Evolutionary conservation across 2,113 vertebrate genomes (phyloP).

Genomic region (Cariama cristata): DNA sequence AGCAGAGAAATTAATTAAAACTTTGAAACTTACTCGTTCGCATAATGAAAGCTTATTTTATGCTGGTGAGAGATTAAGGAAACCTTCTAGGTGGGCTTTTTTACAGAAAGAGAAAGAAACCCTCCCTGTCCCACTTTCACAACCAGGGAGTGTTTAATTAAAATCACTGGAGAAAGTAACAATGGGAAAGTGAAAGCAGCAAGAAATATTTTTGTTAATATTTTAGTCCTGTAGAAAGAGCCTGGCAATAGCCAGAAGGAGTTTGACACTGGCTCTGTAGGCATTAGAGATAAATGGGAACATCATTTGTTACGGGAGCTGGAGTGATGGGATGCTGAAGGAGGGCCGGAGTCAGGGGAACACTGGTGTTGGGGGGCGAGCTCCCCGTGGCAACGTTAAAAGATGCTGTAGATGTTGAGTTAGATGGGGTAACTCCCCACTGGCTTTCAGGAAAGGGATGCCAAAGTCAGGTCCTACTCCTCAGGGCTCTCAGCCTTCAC

Average conservation of each 20-base stretch:
- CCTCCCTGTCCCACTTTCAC: neutral
- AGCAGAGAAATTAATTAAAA: conserved; percentile 71
- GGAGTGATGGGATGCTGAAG: neutral
- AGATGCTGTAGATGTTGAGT: neutral
- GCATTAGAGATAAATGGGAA: neutral
- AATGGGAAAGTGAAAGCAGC: neutral
- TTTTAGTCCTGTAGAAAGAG: neutral
- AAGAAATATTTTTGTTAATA: conserved; percentile 7
- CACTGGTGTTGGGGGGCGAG: neutral
- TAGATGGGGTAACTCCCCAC: neutral
- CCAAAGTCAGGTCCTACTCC: neutral
- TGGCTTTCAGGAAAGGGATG: neutral
- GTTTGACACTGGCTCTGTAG: neutral
- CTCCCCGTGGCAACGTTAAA: neutral
- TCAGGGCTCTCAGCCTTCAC: neutral
- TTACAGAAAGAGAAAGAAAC: conserved; percentile 11
- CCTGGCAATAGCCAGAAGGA: neutral
- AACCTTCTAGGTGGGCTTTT: conserved; percentile 38
- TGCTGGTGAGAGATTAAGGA: conserved; percentile 41
- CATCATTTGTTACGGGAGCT: neutral
- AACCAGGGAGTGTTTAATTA: conserved; percentile 34
- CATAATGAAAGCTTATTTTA: conserved; percentile 46
- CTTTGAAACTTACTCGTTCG: neutral
- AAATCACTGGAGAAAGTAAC: conserved; percentile 8
- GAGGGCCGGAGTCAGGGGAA: neutral